Base-by-base conservation (phyloP, 2,888 invertebrate genomes). In the Drosophila greeni region DNA sequence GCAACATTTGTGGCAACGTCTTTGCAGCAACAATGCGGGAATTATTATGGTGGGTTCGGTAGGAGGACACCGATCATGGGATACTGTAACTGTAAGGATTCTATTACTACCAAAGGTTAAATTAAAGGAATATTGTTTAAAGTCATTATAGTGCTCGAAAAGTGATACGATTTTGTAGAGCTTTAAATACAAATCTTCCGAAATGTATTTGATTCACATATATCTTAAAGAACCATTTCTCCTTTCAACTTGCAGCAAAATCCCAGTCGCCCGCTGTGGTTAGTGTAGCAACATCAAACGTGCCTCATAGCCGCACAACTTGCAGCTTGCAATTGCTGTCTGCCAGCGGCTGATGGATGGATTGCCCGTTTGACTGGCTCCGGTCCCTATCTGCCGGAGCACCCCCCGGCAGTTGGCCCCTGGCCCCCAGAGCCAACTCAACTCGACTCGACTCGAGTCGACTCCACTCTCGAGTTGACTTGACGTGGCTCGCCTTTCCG, bases 321-420 rank as follows among this genome's bases (percentile, higher is more conserved):
- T 70, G 72, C 72, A 78, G 76, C 64, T 73, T 74, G 74, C 78
- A 83, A 75, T 77, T 74, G 75, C 81, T 79, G 77, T 76, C 81
- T 82, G 79, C 75, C 73, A 80, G 62, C 77, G 75, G 75, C 75
- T 80, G 82, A 82, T 84, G 84, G 84, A 82, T 85, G 84, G 77
- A 83, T 81, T 82, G 83, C 82, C 72, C 75, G 84, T 76, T 82
- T 82, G 81, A 79, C 82, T 83, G 75, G 66, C 72, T 70, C 72
- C 52, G 68, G 66, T 65, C 67, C 45, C 64, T 59, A 59, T 69
- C 66, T 58, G 40, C 66, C 60, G 65, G 65, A 23, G 54, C 24
- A 31, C 26, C 34, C 45, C 43, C 42, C 24, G 36, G 23, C 18
- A 16, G 37, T 52, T 33, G 34, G 40, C 31, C 53, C 29, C 18